These are phyloP conservation scores for Diloba caeruleocephala DNA, from an alignment of 2,888 invertebrate genomes.

Conservation along the genomic window DNA sequence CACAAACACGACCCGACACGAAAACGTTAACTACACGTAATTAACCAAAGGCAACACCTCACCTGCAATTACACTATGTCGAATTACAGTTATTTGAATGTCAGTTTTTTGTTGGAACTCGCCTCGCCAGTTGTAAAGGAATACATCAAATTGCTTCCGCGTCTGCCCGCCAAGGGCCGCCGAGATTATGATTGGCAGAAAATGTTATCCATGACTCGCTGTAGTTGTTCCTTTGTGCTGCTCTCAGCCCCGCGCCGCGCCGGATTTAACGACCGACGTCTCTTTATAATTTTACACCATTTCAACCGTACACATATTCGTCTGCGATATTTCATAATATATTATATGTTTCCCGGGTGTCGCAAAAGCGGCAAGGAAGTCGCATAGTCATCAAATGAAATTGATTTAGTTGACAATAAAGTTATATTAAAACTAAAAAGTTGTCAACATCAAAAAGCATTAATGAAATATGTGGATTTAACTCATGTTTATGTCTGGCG, in stretches of 20 bases:
- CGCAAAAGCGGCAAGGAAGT: constrained; percentile 38
- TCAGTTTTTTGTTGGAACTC: constrained; percentile 35
- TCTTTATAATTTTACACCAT: constrained; percentile 20
- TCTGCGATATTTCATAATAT: constrained; percentile 25
- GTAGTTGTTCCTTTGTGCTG: constrained; percentile 1
- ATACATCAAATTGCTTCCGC: constrained; percentile 53
- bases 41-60: constrained; percentile 9
- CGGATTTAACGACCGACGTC: constrained; percentile 15
- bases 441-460: constrained; percentile 35
- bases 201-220: constrained; percentile 13
- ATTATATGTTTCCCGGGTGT: constrained; percentile 22
- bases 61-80: constrained; percentile 11
- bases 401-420: constrained; percentile 39
- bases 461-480: constrained; percentile 17
- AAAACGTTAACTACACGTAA: not conserved
- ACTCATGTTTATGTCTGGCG: constrained; percentile 16
- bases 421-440: constrained; percentile 25
- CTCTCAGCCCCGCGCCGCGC: not conserved
- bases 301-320: constrained; percentile 6
- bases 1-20: constrained; percentile 18
- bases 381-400: constrained; percentile 34
- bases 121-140: constrained; percentile 45
- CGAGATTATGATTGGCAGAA: constrained; percentile 43
- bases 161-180: constrained; percentile 50
- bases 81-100: constrained; percentile 33